Conservation (phyloP, 1,140 invertebrate species). For the Bombus impatiens region DNA sequence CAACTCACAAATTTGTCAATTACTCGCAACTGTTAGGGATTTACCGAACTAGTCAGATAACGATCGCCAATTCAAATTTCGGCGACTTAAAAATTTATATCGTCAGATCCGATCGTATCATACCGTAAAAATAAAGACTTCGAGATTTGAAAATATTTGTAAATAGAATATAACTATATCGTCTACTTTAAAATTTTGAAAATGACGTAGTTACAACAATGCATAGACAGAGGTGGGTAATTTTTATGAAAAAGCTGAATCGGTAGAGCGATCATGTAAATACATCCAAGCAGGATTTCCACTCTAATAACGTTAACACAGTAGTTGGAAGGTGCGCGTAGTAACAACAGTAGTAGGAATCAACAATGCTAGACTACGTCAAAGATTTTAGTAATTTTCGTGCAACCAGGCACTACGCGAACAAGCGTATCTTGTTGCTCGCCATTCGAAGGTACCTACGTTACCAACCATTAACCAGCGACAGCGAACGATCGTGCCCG, state of each 20-base stretch:
- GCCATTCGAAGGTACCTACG: constrained; percentile 33
- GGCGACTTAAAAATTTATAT: neutral
- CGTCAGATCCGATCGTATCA: neutral
- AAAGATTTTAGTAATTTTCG: constrained; percentile 45
- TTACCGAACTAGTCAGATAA: neutral
- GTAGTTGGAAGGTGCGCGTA: constrained; percentile 10
- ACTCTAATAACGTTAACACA: constrained; percentile 66
- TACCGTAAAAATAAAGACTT: neutral
- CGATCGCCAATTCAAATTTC: neutral
- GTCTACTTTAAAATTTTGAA: neutral
- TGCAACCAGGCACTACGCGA: constrained; percentile 27
- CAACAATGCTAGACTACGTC: constrained; percentile 33
- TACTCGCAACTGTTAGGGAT: neutral
- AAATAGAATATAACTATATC: neutral
- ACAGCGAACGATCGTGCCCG: constrained; percentile 8
- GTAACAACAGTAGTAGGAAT: constrained; percentile 28
- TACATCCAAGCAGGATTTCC: constrained; percentile 64
- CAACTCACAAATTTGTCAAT: neutral
- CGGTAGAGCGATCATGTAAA: constrained; percentile 40
- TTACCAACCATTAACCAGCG: constrained; percentile 36
- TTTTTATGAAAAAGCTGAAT: constrained; percentile 42
- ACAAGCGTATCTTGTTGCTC: constrained; percentile 1
- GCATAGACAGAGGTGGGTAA: neutral
- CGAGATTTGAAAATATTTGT: neutral
- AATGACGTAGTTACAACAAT: neutral